phyloP scores from a whole-genome alignment of 2,797 vertebrate genomes.

The Euthynnus affinis region DNA sequence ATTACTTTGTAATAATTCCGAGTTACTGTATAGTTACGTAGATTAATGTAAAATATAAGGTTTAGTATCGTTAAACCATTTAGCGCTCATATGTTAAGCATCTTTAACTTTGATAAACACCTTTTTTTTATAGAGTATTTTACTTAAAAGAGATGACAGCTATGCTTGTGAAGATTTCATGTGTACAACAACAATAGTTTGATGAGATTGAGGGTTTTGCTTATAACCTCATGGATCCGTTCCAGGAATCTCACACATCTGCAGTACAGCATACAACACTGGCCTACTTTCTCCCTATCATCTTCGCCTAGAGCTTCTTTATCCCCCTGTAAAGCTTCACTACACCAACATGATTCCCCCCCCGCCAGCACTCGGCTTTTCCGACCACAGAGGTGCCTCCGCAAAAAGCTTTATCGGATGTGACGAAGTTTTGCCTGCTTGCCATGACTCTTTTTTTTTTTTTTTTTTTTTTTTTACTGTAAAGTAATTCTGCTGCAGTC shows the following conservation, averaged over 20 bases:
- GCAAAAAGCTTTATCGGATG: conserved; percentile 36
- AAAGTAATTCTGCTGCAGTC: conserved; percentile 28
- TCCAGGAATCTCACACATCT: conserved; percentile 71
- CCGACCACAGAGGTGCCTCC: conserved; percentile 26
- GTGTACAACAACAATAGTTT: conserved; percentile 40
- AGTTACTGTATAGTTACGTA: conserved; percentile 28
- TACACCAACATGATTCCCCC: conserved; percentile 29
- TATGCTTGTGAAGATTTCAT: conserved; percentile 10
- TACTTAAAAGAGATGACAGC: conserved; percentile 14
- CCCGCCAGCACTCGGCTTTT: conserved; percentile 9
- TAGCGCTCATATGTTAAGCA: background rate
- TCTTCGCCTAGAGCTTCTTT: conserved; percentile 64
- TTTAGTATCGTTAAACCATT: background rate
- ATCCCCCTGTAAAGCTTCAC: conserved; percentile 58
- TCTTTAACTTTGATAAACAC: conserved; percentile 25
- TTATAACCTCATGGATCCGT: conserved; percentile 57
- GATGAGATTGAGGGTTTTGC: conserved; percentile 50
- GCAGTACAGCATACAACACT: conserved; percentile 65
- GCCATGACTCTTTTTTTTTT: background rate
- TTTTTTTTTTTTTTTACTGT: background rate
- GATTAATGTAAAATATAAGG: conserved; percentile 15
- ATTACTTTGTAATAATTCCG: conserved; percentile 53
- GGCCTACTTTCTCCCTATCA: conserved; percentile 79
- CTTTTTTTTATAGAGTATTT: conserved; percentile 33
- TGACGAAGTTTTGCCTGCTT: conserved; percentile 1